Conservation (phyloP, 2,797 vertebrate species). For the Sebastes oblongus region DNA sequence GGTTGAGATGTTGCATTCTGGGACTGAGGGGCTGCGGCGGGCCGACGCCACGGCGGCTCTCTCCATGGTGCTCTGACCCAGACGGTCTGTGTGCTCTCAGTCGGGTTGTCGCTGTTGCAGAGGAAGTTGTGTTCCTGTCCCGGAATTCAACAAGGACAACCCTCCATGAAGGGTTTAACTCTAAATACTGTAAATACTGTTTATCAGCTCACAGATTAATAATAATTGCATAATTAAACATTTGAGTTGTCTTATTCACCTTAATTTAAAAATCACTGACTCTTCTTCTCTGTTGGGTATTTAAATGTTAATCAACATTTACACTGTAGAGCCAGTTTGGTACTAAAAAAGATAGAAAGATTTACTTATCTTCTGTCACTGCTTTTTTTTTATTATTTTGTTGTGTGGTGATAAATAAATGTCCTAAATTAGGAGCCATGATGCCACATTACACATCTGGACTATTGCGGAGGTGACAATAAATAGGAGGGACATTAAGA, state of each 20-base stretch:
- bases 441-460: background rate
- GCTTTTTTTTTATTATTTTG: background rate
- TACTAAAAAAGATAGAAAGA: background rate
- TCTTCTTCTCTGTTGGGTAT: background rate
- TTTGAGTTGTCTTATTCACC: background rate
- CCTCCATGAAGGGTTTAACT: background rate
- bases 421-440: background rate
- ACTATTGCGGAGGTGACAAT: background rate
- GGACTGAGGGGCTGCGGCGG: constrained; percentile 37
- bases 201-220: background rate
- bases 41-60: constrained; percentile 38
- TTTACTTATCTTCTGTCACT: background rate
- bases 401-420: background rate
- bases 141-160: constrained; percentile 52
- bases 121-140: constrained; percentile 70
- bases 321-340: background rate
- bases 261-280: background rate
- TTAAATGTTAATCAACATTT: background rate
- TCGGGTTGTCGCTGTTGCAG: constrained; percentile 25
- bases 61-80: constrained; percentile 71
- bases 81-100: background rate
- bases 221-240: background rate
- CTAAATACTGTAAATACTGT: background rate
- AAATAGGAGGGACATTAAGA: background rate
- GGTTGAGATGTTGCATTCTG: constrained; percentile 60